Conservation (phyloP, 23 tunicate species). For the Styela clava region DNA sequence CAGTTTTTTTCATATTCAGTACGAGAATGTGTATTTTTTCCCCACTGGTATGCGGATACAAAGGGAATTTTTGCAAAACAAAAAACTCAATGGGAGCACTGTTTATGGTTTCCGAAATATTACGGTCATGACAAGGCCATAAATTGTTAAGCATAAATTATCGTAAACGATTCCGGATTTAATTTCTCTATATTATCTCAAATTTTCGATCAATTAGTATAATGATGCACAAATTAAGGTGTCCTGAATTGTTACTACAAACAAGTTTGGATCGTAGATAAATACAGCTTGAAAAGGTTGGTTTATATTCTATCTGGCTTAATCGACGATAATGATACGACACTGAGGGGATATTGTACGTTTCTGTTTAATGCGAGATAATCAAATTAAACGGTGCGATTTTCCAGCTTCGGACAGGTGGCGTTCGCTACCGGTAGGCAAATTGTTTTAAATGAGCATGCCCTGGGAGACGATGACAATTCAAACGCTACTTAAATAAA, state of each 20-base stretch:
- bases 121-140: not conserved
- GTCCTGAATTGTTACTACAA: no score
- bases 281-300: not conserved
- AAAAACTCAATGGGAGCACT: no score
- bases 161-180: not conserved
- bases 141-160: not conserved
- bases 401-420: not conserved
- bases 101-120: not conserved
- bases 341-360: not conserved
- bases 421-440: not conserved
- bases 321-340: not conserved
- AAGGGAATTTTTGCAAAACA: no score
- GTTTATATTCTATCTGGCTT: no score
- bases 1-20: no score
- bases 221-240: no score
- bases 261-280: not conserved
- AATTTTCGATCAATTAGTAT: not conserved
- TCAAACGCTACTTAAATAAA: not conserved
- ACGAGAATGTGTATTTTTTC: no score
- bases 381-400: not conserved
- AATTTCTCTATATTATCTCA: not conserved
- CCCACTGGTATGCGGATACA: no score
- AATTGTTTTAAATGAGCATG: not conserved
- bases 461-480: not conserved
- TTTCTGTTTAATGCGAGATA: not conserved